Conservation (phyloP, 1,140 invertebrate genomes). For the Lutraria rhynchaena region DNA sequence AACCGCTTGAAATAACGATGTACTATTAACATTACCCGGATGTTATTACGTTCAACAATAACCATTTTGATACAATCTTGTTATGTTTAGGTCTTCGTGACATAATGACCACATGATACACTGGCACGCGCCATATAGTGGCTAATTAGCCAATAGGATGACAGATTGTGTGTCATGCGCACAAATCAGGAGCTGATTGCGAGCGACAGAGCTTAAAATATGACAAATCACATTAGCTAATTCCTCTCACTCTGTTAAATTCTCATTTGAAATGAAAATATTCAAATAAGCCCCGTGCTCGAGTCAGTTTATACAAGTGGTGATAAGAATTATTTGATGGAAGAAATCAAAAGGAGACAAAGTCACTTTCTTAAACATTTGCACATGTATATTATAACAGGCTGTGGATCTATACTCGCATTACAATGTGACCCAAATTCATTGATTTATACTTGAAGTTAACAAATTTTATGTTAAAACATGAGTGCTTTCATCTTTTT, state of each 20-base stretch:
- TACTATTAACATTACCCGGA: neutral
- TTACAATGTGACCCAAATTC: too few relatives aligned
- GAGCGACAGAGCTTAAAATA: constrained; percentile 17
- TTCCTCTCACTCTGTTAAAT: neutral
- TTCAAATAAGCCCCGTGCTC: neutral
- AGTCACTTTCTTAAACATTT: too few relatives aligned
- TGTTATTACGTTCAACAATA: constrained; percentile 1
- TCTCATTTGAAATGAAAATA: neutral
- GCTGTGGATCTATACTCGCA: too few relatives aligned
- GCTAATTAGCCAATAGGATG: constrained; percentile 6
- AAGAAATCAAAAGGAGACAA: too few relatives aligned
- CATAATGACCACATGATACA: constrained; percentile 7
- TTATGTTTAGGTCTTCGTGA: constrained; percentile 21
- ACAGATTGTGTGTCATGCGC: constrained; percentile 9
- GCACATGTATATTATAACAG: too few relatives aligned
- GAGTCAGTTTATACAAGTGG: too few relatives aligned
- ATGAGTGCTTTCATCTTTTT: too few relatives aligned
- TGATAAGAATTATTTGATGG: too few relatives aligned
- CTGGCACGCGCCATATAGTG: constrained; percentile 18
- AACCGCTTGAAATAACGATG: neutral
- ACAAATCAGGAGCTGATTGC: neutral
- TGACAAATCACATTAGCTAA: constrained; percentile 29
- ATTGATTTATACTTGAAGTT: too few relatives aligned
- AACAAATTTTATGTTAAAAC: too few relatives aligned
- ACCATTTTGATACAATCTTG: constrained; percentile 18